Evolutionary conservation across 1,140 invertebrate species (phyloP), one percentile per base, ranked within the genome.

Genomic region (Drosophila insularis): DNA sequence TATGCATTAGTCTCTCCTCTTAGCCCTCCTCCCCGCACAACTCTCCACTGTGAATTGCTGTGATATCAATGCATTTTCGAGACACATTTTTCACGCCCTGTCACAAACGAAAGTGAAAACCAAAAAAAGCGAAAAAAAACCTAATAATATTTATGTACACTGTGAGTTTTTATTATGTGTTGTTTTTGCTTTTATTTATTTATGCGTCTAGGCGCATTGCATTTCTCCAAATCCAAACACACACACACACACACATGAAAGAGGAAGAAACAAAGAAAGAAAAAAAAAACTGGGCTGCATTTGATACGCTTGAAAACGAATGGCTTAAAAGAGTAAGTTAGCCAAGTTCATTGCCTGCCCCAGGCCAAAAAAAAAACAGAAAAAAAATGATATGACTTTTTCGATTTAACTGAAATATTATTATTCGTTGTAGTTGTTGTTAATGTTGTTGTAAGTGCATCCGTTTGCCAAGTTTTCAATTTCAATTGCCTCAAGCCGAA

Each of bases 391-490:
- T 66, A 59, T 65, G 55, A 37, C 53, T 23, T 61, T 71, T 37
- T 37, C 35, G 46, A n/a, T 56, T 23, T 56, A 46, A 17, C 4
- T 50, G 43, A 23, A 37, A 43, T 68, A 59, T 75, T 19, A 61
- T n/a, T 67, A 54, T 66, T n/a, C 58, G 37, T 68, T 61, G 66
- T 56, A 63, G 59, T 68, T 65, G 27, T 32, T 73, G 46, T 61
- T 61, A 21, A 40, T 59, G 63, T 78, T 71, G 73, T 78, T 71
- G 73, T 68, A 74, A 68, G 68, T 85, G 84, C 84, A 89, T 89
- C 84, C 84, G 84, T 80, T 89, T 84, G 84, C 84, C 85, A 89
- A 89, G 84, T 89, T 74, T 89, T 81, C 76, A 81, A 80, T 89
- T 89, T 78, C 84, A 74, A 82, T 72, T 76, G 78, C 17, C 17